phyloP scores from a whole-genome alignment of 2,888 invertebrate genomes.

The Gryllus longicercus region DNA sequence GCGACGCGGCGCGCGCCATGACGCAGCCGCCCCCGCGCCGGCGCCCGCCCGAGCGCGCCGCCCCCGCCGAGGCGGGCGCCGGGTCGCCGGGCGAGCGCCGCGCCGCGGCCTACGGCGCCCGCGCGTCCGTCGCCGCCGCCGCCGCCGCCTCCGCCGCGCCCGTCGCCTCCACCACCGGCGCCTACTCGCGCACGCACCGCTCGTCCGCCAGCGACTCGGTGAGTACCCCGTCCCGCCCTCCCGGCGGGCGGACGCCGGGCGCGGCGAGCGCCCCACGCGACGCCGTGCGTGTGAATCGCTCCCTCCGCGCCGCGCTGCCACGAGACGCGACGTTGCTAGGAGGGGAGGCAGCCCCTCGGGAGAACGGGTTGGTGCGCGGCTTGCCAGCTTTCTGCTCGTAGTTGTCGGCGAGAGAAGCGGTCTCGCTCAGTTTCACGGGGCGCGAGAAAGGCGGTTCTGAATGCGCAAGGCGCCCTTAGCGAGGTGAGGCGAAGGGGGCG shows the following conservation, averaged over 20 bases:
- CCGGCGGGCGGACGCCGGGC: too few species aligned
- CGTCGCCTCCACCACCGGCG: background rate
- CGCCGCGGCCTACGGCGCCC: background rate
- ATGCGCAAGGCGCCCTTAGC: too few species aligned
- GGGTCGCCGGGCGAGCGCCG: background rate
- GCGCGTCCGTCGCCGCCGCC: background rate
- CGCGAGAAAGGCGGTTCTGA: too few species aligned
- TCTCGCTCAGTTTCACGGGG: too few species aligned
- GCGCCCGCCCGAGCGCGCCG: background rate
- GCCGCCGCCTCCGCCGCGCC: background rate
- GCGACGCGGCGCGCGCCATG: conserved; percentile 1
- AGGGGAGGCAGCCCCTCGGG: too few species aligned
- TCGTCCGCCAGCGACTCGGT: background rate
- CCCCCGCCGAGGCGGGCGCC: background rate
- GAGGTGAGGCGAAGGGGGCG: too few species aligned
- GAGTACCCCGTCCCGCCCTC: background rate
- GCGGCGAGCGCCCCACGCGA: background rate
- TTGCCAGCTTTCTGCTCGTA: too few species aligned
- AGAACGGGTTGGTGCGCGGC: too few species aligned
- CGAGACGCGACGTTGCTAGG: too few species aligned
- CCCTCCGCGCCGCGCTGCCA: too few species aligned
- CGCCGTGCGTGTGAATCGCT: background rate
- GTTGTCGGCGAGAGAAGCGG: too few species aligned
- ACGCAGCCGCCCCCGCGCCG: background rate
- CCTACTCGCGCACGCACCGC: background rate